Percentiles rank a stretch among this genome's conserved stretches.
Conservation (phyloP, 2,113 vertebrate species). For the Clarias gariepinus region DNA sequence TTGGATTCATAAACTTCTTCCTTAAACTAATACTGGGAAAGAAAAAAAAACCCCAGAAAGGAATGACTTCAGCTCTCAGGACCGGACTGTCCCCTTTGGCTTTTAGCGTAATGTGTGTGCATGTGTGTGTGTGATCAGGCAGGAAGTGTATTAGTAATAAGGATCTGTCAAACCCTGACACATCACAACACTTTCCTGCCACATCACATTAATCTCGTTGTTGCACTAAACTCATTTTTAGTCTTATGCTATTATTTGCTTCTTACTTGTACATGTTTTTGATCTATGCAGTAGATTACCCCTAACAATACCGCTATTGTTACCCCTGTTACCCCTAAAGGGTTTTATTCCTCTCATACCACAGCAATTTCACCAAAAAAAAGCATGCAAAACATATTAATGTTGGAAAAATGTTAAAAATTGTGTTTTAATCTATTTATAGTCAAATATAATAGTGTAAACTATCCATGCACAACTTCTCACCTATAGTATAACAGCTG, state of each 20-base stretch:
- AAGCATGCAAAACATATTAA: too few species aligned
- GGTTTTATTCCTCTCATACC: not conserved
- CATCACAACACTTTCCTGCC: not conserved
- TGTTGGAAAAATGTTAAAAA: too few species aligned
- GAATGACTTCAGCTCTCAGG: not conserved
- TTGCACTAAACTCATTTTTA: constrained; percentile 16
- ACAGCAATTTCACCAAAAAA: not conserved
- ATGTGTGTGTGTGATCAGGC: not conserved
- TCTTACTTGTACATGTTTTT: not conserved
- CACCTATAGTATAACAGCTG: not conserved
- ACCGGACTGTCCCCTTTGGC: not conserved
- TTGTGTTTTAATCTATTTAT: not conserved
- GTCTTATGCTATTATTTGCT: not conserved
- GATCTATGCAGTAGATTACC: too few species aligned
- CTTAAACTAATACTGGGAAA: not conserved
- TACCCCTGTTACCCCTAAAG: not conserved
- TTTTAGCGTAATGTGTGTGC: not conserved
- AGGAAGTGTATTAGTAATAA: constrained; percentile 18
- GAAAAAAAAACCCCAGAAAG: too few species aligned
- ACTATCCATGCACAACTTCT: not conserved
- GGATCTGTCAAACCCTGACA: constrained; percentile 5
- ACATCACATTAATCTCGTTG: not conserved
- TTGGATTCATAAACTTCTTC: not conserved
- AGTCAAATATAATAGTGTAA: not conserved
- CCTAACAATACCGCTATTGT: not conserved